A percentile compares a stretch with the other conserved stretches of the same genome.
These are phyloP conservation scores for Busseola fusca DNA, from an alignment of 2,888 invertebrate species.

Conservation along the genomic window DNA sequence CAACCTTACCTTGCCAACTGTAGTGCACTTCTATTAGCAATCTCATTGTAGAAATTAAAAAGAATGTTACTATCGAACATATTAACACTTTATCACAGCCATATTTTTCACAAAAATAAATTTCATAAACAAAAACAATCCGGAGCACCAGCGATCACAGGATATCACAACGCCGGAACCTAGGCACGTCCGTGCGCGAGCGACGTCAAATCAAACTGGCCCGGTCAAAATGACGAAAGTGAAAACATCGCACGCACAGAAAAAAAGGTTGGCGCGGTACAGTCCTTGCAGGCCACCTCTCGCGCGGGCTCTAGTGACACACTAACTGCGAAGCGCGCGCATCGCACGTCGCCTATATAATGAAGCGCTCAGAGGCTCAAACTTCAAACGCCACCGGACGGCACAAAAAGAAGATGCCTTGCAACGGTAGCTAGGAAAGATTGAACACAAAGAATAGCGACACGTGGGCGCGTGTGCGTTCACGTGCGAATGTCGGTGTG, in stretches of 20 bases:
- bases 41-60: conserved; percentile 88
- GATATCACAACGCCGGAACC: conserved; percentile 85
- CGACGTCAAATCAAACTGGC: conserved; percentile 88
- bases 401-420: conserved; percentile 87
- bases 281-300: conserved; percentile 88
- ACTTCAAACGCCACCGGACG: conserved; percentile 85
- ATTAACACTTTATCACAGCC: conserved; percentile 88
- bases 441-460: conserved; percentile 86
- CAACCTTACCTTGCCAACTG: conserved; percentile 87
- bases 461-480: conserved; percentile 86
- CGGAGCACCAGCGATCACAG: conserved; percentile 86
- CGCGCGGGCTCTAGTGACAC: conserved; percentile 88
- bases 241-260: conserved; percentile 89
- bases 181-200: conserved; percentile 88
- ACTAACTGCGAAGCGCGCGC: conserved; percentile 87
- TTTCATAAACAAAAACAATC: conserved; percentile 83
- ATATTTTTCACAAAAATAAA: conserved; percentile 81
- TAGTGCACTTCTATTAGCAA: conserved; percentile 87
- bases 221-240: conserved; percentile 89
- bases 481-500: conserved; percentile 84
- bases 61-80: conserved; percentile 87
- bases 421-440: conserved; percentile 87
- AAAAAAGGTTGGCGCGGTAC: conserved; percentile 87
- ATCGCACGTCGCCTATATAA: conserved; percentile 87
- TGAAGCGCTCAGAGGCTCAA: conserved; percentile 83